phyloP scores from a whole-genome alignment of 2,113 vertebrate species.

The Nyctibius bracteatus region DNA sequence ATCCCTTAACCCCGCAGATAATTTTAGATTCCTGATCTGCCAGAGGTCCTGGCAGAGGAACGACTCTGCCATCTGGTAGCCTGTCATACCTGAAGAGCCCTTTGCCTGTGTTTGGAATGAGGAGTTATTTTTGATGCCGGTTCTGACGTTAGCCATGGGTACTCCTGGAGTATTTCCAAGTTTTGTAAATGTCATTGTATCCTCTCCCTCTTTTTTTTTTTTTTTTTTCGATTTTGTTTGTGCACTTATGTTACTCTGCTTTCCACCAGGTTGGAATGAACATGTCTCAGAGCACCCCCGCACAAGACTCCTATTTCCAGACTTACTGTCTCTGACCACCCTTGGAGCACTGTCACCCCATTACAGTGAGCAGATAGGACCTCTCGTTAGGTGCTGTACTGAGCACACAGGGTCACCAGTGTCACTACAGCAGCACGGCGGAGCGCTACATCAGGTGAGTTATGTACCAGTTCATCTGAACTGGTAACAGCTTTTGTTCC shows the following conservation, averaged over 20 bases:
- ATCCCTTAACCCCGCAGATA: neutral
- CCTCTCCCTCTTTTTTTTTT: neutral
- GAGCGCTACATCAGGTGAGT: neutral
- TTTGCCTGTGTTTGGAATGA: neutral
- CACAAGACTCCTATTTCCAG: neutral
- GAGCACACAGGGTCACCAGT: neutral
- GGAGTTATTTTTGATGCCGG: neutral
- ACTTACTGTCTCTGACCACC: neutral
- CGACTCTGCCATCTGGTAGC: neutral
- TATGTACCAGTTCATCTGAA: neutral
- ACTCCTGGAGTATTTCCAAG: neutral
- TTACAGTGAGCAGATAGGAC: neutral
- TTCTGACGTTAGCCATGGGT: neutral
- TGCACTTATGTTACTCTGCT: neutral
- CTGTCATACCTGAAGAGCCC: neutral
- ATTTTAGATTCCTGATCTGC: neutral
- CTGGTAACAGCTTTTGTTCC: neutral
- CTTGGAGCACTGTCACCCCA: fast-evolving
- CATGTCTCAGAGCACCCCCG: fast-evolving
- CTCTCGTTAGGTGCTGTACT: fast-evolving
- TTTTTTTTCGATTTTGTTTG: neutral
- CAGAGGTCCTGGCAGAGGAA: neutral
- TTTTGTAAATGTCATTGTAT: neutral
- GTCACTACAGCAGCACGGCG: neutral
- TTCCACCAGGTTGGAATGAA: neutral